phyloP scores from a whole-genome alignment of 2,888 invertebrate species.

The Lochmaea capreae region DNA sequence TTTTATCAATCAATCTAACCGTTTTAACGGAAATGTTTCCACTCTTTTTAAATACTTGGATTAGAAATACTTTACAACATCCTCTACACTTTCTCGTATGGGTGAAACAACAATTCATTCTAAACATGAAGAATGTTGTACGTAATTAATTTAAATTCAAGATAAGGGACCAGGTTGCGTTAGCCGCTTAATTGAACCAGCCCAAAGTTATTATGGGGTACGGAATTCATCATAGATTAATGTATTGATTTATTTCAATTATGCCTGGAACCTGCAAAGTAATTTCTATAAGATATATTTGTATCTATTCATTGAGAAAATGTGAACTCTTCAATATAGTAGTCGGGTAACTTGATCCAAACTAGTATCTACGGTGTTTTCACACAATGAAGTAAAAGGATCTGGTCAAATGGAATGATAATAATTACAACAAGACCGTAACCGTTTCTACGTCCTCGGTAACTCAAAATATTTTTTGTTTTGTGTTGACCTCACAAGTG shows the following conservation, averaged over 20 bases:
- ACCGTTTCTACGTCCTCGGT: too few species aligned
- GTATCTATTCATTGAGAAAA: constrained; percentile 49
- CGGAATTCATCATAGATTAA: constrained; percentile 32
- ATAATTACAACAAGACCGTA: too few species aligned
- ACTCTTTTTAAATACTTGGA: background rate
- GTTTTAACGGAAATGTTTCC: background rate
- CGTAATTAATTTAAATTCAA: constrained; percentile 10
- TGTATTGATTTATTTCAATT: constrained; percentile 45
- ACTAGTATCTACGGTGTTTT: background rate
- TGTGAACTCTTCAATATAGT: constrained; percentile 49
- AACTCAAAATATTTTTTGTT: too few species aligned
- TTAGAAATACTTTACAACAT: background rate
- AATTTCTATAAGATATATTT: constrained; percentile 49
- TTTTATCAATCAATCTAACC: background rate
- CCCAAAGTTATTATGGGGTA: constrained; percentile 23
- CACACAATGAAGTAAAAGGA: too few species aligned
- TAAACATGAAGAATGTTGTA: constrained; percentile 1
- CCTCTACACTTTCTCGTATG: constrained; percentile 4
- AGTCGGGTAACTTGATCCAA: background rate
- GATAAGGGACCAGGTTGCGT: constrained; percentile 5
- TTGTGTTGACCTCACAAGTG: too few species aligned
- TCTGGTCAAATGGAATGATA: too few species aligned
- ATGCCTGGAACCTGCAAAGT: constrained; percentile 44
- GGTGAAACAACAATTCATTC: constrained; percentile 6
- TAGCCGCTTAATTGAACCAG: constrained; percentile 10